Base-by-base conservation (phyloP, 2,888 invertebrate species). In the Automeris io region DNA sequence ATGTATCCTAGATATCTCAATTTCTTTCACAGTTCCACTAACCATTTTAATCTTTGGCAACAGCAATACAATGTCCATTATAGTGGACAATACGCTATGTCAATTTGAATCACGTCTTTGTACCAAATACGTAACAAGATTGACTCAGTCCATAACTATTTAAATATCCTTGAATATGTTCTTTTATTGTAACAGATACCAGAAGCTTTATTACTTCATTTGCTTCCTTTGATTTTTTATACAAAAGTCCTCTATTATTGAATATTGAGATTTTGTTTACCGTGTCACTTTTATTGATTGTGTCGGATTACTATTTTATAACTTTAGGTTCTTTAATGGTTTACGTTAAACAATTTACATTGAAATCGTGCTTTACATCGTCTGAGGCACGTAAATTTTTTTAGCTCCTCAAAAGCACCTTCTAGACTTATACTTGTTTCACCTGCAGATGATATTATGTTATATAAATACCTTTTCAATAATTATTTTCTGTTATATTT, bases 141-240 rank as follows among this genome's bases (percentile, higher is more conserved):
- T 74, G 72, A 73, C 54, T 71, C 71, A 69, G 53, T 50, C 44
- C 38, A 50, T 45, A 67, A 58, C 57, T 59, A 69, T 71, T 69
- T 51, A 45, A 50, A 43, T 50, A 58, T 57, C 68, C 66, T 72
- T 70, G 67, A 51, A 46, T 51, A 46, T 43, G 48, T 51, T 9
- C 16, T 47, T 37, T 40, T 46, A 41, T 44, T 33, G 33, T 41
- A 40, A 43, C 33, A 36, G 36, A 34, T 36, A 29, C 29, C 29
- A 16, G 16, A 29, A 5, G 29, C 16, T 5, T 3, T 24, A 11
- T 11, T 1, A 16, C 16, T 6, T 16, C 7, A 7, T 16, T 16
- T 2, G 3, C 13, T 16, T 16, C 1, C 16, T 4, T 29, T 16
- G 37, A 45, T 67, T 80, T 65, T 42, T n/a, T n/a, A n/a, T n/a